phyloP scores from a whole-genome alignment of 2,113 vertebrate species.

The Lycocorax pyrrhopterus region DNA sequence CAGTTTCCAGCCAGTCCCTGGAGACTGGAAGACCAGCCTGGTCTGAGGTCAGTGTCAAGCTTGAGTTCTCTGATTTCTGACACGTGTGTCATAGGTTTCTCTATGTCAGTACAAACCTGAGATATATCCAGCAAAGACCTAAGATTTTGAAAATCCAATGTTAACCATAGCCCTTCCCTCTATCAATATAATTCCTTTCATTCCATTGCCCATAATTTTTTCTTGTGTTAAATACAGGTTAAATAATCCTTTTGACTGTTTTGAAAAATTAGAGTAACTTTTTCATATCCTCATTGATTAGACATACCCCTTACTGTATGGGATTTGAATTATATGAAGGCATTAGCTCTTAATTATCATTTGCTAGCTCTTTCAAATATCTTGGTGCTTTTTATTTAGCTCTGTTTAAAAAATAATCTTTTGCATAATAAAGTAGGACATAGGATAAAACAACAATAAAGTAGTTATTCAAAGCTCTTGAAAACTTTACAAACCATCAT shows the following conservation, averaged over 20 bases:
- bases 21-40: not conserved
- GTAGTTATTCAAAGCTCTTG: not conserved
- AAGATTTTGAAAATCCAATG: not conserved
- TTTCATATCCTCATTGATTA: not conserved
- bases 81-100: not conserved
- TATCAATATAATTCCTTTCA: not conserved
- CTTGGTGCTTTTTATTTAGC: not conserved
- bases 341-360: not conserved
- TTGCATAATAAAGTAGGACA: conserved; percentile 1
- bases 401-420: not conserved
- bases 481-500: not conserved
- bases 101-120: not conserved
- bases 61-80: not conserved
- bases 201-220: not conserved
- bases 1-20: not conserved
- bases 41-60: not conserved
- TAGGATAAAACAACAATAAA: not conserved
- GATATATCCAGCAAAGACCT: not conserved
- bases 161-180: not conserved
- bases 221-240: not conserved
- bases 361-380: not conserved
- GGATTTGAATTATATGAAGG: not conserved
- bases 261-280: not conserved
- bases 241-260: not conserved
- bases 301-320: not conserved